Conservation (phyloP, 2,888 invertebrate genomes). For the Bhutanitis thaidina region DNA sequence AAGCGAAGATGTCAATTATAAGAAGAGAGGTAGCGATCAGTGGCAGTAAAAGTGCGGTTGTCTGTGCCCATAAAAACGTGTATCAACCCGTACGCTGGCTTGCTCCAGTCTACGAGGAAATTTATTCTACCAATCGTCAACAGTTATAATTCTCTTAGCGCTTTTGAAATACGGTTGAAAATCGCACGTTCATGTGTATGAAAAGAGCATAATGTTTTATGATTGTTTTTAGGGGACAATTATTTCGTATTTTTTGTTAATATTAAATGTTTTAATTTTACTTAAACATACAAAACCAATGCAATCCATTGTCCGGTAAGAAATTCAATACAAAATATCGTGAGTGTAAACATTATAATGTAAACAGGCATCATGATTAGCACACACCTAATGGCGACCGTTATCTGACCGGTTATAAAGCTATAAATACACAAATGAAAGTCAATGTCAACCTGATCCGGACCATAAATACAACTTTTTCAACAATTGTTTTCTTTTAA, state of each 20-base stretch:
- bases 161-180: constrained; percentile 44
- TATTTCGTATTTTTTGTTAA: no score
- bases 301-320: no score
- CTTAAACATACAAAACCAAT: no score
- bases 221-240: no score
- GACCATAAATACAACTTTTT: constrained; percentile 77
- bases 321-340: no score
- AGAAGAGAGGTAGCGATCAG: constrained; percentile 77
- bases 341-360: no score
- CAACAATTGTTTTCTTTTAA: constrained; percentile 79
- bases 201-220: no score
- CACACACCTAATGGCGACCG: constrained; percentile 16
- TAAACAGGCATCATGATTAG: neutral
- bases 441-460: constrained; percentile 78
- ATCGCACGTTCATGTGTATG: constrained; percentile 22
- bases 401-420: constrained; percentile 61
- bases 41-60: constrained; percentile 74
- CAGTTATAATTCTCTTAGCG: constrained; percentile 33
- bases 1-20: constrained; percentile 75
- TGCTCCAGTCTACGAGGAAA: constrained; percentile 50
- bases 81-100: constrained; percentile 66
- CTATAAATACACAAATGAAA: constrained; percentile 76
- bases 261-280: no score
- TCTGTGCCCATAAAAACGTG: constrained; percentile 65
- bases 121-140: constrained; percentile 34